Percentiles rank a stretch among this genome's conserved stretches.
These are phyloP conservation scores for Semicossyphus pulcher DNA, from an alignment of 2,113 vertebrate genomes.

Conservation along the genomic window DNA sequence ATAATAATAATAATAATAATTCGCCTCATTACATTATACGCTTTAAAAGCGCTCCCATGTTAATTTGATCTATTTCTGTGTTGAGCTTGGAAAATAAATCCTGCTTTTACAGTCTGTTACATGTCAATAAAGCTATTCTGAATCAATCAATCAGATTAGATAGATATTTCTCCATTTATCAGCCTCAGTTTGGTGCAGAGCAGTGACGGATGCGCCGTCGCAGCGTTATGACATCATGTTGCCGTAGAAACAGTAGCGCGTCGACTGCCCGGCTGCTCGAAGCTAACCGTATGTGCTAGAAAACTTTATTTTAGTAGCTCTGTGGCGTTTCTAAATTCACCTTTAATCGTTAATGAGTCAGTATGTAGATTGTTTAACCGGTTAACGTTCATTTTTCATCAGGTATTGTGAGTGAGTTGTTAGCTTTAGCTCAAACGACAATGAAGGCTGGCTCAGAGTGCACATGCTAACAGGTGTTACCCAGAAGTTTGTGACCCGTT, in stretches of 20 bases:
- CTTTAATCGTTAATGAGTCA: neutral
- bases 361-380: fast-evolving
- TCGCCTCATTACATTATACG: too few species aligned
- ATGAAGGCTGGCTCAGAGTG: neutral
- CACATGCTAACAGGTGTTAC: constrained; percentile 6
- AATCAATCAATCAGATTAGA: too few species aligned
- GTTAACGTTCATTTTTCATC: neutral
- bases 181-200: constrained; percentile 14
- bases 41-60: too few species aligned
- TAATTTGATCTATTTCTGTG: too few species aligned
- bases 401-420: neutral
- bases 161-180: neutral
- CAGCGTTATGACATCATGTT: constrained; percentile 51
- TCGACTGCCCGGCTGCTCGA: neutral
- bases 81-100: too few species aligned
- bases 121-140: too few species aligned
- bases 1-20: too few species aligned
- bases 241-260: constrained; percentile 48
- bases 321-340: neutral
- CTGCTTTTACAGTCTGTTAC: too few species aligned
- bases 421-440: neutral
- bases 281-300: neutral
- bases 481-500: neutral
- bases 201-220: neutral
- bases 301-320: neutral